These are phyloP conservation scores for Forbesichthys agassizii DNA, from an alignment of 2,113 vertebrate species.

Conservation along the genomic window DNA sequence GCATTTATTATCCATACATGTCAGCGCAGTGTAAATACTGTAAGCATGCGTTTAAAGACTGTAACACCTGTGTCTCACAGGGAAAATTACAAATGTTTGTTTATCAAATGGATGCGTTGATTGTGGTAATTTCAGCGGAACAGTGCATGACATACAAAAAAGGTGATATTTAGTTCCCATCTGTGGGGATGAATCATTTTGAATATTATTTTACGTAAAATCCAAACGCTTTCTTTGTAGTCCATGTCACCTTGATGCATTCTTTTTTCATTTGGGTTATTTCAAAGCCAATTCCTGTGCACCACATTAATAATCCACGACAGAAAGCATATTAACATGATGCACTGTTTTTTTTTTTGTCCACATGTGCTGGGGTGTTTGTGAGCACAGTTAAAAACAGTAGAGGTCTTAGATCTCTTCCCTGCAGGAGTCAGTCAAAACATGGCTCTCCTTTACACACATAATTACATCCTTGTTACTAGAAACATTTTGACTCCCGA, in stretches of 20 bases:
- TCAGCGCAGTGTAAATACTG: no score
- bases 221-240: slow-evolving; percentile 19
- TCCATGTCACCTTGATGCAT: slow-evolving; percentile 21
- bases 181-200: neutral
- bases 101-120: no score
- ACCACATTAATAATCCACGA: slow-evolving; percentile 47
- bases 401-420: slow-evolving; percentile 26
- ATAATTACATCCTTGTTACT: neutral
- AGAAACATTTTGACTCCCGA: slow-evolving; percentile 14
- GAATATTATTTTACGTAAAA: slow-evolving; percentile 9
- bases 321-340: slow-evolving; percentile 14
- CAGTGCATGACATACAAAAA: neutral
- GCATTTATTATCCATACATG: no score
- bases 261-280: slow-evolving; percentile 23
- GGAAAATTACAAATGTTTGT: neutral
- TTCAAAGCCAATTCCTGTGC: slow-evolving; percentile 27
- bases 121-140: no score
- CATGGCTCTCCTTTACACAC: neutral
- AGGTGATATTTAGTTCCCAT: neutral
- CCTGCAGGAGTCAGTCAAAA: slow-evolving; percentile 9
- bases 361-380: slow-evolving; percentile 4
- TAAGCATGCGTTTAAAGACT: no score
- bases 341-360: slow-evolving; percentile 12
- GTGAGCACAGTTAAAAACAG: slow-evolving; percentile 23
- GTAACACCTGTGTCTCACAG: neutral